Percentiles rank a stretch among this genome's conserved stretches.
Evolutionary conservation across 2,888 invertebrate species (phyloP).

Genomic region (Eurytoma californica): DNA sequence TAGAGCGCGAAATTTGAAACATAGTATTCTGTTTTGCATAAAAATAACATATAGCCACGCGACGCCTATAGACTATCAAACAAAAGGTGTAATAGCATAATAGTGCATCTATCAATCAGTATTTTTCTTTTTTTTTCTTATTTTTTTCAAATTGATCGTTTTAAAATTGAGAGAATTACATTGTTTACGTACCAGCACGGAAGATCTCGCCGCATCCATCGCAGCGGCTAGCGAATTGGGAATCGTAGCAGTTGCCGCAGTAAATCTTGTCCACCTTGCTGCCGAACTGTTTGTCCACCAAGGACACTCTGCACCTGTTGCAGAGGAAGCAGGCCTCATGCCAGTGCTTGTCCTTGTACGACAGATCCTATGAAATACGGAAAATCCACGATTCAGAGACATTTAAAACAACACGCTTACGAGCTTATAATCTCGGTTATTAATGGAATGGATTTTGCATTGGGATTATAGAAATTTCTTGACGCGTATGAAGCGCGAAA

Average conservation of each 20-base stretch:
- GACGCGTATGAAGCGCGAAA: too few relatives aligned
- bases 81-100: too few relatives aligned
- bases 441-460: not conserved
- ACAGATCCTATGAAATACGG: slow-evolving; percentile 88
- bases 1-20: too few relatives aligned
- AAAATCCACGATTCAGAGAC: slow-evolving; percentile 16
- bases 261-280: slow-evolving; percentile 99
- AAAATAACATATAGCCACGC: too few relatives aligned
- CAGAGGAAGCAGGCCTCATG: slow-evolving; percentile 99
- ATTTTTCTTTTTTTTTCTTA: too few relatives aligned
- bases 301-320: slow-evolving; percentile 96
- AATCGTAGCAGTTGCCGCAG: slow-evolving; percentile 99
- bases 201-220: slow-evolving; percentile 99
- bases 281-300: slow-evolving; percentile 99
- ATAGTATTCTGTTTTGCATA: too few relatives aligned
- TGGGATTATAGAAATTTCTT: too few relatives aligned
- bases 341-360: slow-evolving; percentile 99
- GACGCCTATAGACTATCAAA: too few relatives aligned
- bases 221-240: slow-evolving; percentile 98
- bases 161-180: too few relatives aligned
- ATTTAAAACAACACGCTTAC: not conserved
- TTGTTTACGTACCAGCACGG: slow-evolving; percentile 91
- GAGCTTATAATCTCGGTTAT: not conserved
- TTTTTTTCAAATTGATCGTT: too few relatives aligned
- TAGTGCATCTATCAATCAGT: too few relatives aligned